A percentile compares a stretch with the other conserved stretches of the same genome.
These are phyloP conservation scores for Anseranas semipalmata DNA, from an alignment of 2,113 vertebrate species.

Conservation along the genomic window DNA sequence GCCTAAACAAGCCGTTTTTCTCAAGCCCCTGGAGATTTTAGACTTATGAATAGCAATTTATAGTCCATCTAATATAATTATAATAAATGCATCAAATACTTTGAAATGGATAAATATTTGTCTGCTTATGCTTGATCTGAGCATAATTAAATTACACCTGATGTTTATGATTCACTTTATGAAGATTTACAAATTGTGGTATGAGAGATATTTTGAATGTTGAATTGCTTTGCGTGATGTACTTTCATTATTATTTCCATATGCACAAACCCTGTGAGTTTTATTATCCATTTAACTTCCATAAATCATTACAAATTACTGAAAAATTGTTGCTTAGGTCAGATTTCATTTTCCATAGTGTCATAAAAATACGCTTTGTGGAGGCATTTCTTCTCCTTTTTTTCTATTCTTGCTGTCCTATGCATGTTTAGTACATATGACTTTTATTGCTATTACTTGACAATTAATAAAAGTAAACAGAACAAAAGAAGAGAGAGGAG, in stretches of 20 bases:
- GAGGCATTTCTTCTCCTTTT: neutral
- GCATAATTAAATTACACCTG: constrained; percentile 12
- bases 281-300: constrained; percentile 20
- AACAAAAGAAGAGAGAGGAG: neutral
- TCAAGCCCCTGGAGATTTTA: neutral
- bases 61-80: neutral
- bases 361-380: neutral
- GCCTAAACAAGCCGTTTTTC: neutral
- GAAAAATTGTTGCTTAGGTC: constrained; percentile 4
- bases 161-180: constrained; percentile 12
- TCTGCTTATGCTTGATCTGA: neutral
- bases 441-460: neutral
- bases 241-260: constrained; percentile 47
- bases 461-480: constrained; percentile 10
- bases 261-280: neutral
- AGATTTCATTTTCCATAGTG: neutral
- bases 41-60: neutral
- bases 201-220: constrained; percentile 30
- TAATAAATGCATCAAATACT: neutral
- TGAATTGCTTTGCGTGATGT: neutral
- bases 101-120: neutral
- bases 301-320: neutral
- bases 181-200: neutral
- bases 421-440: neutral
- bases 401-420: neutral